Percentiles rank a stretch among this genome's conserved stretches.
Evolutionary conservation across 2,797 vertebrate species (phyloP).

Genomic region (Tapera naevia): DNA sequence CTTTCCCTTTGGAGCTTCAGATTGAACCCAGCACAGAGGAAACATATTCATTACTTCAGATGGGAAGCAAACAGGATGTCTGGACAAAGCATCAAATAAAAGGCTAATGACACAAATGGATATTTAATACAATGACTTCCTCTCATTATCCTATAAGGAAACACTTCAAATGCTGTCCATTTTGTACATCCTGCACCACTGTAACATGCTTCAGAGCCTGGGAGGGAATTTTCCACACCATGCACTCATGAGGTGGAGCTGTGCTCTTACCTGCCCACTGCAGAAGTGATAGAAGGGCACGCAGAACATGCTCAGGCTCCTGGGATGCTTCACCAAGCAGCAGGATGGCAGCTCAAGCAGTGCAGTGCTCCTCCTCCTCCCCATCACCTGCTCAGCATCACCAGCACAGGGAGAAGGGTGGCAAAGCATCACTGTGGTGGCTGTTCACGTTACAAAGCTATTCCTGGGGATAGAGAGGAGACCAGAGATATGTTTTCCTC

Average conservation of each 20-base stretch:
- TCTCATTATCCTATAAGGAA: slow-evolving; percentile 68
- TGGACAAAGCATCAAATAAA: slow-evolving; percentile 69
- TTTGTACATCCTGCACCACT: slow-evolving; percentile 49
- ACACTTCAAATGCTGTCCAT: slow-evolving; percentile 61
- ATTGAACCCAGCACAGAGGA: background rate
- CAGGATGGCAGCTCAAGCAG: background rate
- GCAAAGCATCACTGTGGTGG: background rate
- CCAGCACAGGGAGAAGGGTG: background rate
- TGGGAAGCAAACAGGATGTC: slow-evolving; percentile 69
- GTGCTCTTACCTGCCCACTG: background rate
- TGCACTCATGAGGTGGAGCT: background rate
- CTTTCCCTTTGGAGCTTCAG: background rate
- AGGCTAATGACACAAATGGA: slow-evolving; percentile 69
- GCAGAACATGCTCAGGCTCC: background rate
- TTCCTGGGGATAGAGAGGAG: background rate
- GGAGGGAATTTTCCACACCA: background rate
- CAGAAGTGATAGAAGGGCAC: background rate
- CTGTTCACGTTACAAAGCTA: background rate
- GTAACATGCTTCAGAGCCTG: background rate
- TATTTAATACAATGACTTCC: slow-evolving; percentile 71
- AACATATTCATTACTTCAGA: slow-evolving; percentile 59
- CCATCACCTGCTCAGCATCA: background rate
- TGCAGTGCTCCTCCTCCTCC: background rate
- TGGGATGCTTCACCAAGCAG: background rate
- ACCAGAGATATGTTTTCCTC: background rate